These are phyloP conservation scores for Xenotilapia leptura DNA, from an alignment of 2,113 vertebrate genomes.

Conservation along the genomic window DNA sequence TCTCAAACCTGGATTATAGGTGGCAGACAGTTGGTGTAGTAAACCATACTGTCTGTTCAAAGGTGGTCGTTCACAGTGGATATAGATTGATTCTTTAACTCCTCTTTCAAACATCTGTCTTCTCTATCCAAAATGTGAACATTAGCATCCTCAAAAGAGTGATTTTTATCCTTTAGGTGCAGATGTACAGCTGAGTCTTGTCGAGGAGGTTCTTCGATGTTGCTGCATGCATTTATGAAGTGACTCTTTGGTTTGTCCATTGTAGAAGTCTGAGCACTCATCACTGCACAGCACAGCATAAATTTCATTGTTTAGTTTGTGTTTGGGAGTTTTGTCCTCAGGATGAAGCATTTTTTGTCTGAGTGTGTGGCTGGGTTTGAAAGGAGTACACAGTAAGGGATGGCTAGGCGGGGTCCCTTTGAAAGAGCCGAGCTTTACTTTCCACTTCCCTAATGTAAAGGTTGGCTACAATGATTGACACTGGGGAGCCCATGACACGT, in stretches of 20 bases:
- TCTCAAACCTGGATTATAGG: neutral
- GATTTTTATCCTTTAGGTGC: neutral
- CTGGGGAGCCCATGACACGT: neutral
- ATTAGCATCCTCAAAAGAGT: neutral
- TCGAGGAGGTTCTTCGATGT: neutral
- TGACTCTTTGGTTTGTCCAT: neutral
- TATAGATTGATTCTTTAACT: neutral
- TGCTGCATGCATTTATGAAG: neutral
- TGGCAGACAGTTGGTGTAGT: neutral
- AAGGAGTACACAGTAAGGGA: neutral
- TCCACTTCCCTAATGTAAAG: neutral
- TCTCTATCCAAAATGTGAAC: neutral
- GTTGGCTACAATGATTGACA: neutral
- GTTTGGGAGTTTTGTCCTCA: neutral
- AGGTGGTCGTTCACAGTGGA: neutral
- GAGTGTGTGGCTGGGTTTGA: neutral
- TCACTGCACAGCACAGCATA: neutral
- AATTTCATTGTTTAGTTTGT: neutral
- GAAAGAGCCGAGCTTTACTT: neutral
- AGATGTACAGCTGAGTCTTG: neutral
- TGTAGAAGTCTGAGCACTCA: neutral
- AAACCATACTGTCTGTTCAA: neutral
- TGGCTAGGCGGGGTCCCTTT: fast-evolving
- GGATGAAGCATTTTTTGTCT: neutral
- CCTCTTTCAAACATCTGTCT: neutral